Evolutionary conservation across 2,113 vertebrate genomes (phyloP), one percentile per base, ranked within the genome.

Genomic region (Megalops atlanticus): DNA sequence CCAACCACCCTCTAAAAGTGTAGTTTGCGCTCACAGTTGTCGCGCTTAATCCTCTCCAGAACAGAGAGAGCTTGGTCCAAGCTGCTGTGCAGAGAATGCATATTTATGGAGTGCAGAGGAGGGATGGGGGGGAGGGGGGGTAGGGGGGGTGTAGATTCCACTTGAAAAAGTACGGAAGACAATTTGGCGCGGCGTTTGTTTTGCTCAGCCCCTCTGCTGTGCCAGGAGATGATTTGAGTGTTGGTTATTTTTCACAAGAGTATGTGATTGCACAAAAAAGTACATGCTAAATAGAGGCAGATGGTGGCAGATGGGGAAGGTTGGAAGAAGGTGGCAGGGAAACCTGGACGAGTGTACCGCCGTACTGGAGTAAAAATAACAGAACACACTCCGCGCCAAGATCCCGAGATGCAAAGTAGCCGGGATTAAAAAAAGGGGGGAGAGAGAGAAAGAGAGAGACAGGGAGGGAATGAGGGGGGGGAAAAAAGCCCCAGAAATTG

Each of bases 261-360:
- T 96, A 95, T 96, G 96, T 96, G 96, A 96, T 96, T 96, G 95
- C 95, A 95, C 95, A 96, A 96, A 96, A 95, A 97, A 98, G 96
- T 98, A 95, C 95, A 94, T 94, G 96, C 96, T 98, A 96, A 98
- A 99, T 95, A 96, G 95, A 97, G 96, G 95, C 97, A 99, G 97
- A 99, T 99, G 97, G 97, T 97, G 96, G 97, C 97, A 99, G 97
- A 99, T 99, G 97, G 96, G 96, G 96, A 95, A 97, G 97, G 97
- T 97, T 97, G 96, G 96, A 97, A 95, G 96, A 97, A 97, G 97
- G 98, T 97, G 96, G 95, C 97, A 96, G 94, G 95, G 94, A 95
- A 99, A 96, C 96, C 95, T 96, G 97, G 96, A 96, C 96, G 98
- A 96, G 96, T 96, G 95, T 95, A 97, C 94, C 95, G 94, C 94